A percentile compares a stretch with the other conserved stretches of the same genome.
These are phyloP conservation scores for Oryzaephilus surinamensis DNA, from an alignment of 1,140 invertebrate species.

Conservation along the genomic window DNA sequence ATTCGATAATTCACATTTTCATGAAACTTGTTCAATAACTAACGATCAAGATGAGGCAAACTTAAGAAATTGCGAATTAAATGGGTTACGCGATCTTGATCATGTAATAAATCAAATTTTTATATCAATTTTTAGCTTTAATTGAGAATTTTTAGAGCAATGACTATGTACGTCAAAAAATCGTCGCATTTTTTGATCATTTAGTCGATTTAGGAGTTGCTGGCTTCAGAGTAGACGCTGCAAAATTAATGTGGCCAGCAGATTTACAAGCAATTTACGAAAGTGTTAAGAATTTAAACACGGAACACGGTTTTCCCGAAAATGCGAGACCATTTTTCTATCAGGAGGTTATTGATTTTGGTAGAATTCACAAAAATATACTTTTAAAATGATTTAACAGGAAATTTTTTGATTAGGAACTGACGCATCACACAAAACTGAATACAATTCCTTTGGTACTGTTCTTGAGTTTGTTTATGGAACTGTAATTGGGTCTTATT, in stretches of 20 bases:
- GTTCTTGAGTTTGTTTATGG: slow-evolving; percentile 71
- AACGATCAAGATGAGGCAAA: slow-evolving; percentile 39
- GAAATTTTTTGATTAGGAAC: slow-evolving; percentile 33
- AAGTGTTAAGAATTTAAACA: slow-evolving; percentile 49
- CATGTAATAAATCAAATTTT: too few species aligned
- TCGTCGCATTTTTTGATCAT: slow-evolving; percentile 58
- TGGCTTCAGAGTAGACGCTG: slow-evolving; percentile 60
- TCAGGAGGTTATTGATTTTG: slow-evolving; percentile 73
- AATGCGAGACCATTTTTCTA: slow-evolving; percentile 54
- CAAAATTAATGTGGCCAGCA: slow-evolving; percentile 75
- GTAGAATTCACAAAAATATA: slow-evolving; percentile 42
- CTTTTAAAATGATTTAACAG: slow-evolving; percentile 29
- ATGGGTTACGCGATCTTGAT: slow-evolving; percentile 64
- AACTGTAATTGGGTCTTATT: slow-evolving; percentile 44
- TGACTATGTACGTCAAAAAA: too few species aligned
- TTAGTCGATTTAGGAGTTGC: slow-evolving; percentile 68
- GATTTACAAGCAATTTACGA: slow-evolving; percentile 54
- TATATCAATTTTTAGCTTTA: too few species aligned
- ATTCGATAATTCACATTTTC: slow-evolving; percentile 46
- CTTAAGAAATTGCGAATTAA: slow-evolving; percentile 62
- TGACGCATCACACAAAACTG: slow-evolving; percentile 51
- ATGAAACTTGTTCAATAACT: slow-evolving; percentile 42
- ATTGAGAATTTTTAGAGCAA: too few species aligned
- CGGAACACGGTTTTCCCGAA: slow-evolving; percentile 45
- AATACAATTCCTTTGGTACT: slow-evolving; percentile 54